These are phyloP conservation scores for Sylvia atricapilla DNA, from an alignment of 2,113 vertebrate species.

Conservation along the genomic window DNA sequence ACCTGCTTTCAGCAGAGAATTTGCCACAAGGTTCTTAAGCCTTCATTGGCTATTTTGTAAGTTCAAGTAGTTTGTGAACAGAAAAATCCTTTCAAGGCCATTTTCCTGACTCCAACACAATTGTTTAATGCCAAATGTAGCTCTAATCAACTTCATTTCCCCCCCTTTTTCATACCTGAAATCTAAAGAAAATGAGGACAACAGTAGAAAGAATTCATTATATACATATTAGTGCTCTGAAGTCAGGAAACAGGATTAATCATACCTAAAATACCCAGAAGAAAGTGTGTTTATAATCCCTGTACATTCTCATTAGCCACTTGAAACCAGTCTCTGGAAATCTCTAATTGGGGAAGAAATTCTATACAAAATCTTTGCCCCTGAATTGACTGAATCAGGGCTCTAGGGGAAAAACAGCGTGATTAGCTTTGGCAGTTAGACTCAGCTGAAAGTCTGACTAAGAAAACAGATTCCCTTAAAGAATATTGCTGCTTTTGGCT, in stretches of 20 bases:
- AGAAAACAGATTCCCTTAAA: neutral
- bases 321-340: constrained; percentile 42
- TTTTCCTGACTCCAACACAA: constrained; percentile 25
- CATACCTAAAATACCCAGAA: constrained; percentile 48
- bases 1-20: neutral
- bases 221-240: constrained; percentile 33
- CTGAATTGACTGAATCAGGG: constrained; percentile 59
- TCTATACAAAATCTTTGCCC: constrained; percentile 66
- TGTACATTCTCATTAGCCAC: constrained; percentile 54
- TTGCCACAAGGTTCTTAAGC: neutral
- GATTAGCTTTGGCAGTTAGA: constrained; percentile 55
- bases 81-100: constrained; percentile 31
- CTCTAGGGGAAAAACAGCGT: constrained; percentile 47
- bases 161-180: constrained; percentile 28
- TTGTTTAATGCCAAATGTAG: constrained; percentile 49
- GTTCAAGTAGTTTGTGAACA: neutral
- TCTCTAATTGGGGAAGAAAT: constrained; percentile 63
- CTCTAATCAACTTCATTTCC: neutral
- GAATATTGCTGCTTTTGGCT: neutral
- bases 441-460: constrained; percentile 13
- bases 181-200: constrained; percentile 25
- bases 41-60: neutral
- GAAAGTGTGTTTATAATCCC: constrained; percentile 56
- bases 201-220: constrained; percentile 48
- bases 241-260: constrained; percentile 59